Conservation (phyloP, 2,113 vertebrate genomes). For the Chamaea fasciata region DNA sequence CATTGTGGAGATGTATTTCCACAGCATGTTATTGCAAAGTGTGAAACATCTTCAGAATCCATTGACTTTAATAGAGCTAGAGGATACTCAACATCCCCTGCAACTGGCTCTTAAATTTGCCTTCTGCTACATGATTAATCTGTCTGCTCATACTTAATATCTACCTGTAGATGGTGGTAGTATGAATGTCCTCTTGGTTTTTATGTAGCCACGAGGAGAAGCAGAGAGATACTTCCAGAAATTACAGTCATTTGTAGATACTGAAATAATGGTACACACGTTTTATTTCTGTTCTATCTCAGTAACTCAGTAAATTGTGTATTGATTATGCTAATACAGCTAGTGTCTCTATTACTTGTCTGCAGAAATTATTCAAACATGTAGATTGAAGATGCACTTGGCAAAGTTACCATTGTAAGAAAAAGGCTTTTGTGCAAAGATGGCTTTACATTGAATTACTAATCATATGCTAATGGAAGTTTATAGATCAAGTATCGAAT, state of each 20-base stretch:
- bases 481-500: conserved; percentile 52
- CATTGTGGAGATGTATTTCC: background rate
- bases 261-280: conserved; percentile 56
- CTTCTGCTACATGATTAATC: conserved; percentile 26
- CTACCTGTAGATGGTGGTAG: background rate
- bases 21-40: background rate
- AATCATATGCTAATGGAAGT: conserved; percentile 34
- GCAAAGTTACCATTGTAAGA: conserved; percentile 43
- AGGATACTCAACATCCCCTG: background rate
- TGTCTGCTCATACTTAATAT: conserved; percentile 14
- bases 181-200: conserved; percentile 5
- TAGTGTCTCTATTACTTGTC: conserved; percentile 73
- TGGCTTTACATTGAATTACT: conserved; percentile 51
- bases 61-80: background rate
- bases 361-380: conserved; percentile 71
- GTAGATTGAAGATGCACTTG: conserved; percentile 68
- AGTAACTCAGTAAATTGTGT: conserved; percentile 75
- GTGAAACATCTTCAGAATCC: background rate
- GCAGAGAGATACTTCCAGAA: conserved; percentile 49
- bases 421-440: conserved; percentile 34
- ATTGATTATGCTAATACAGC: conserved; percentile 80
- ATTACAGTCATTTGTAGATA: conserved; percentile 66
- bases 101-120: conserved; percentile 32
- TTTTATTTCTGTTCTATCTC: conserved; percentile 72
- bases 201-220: background rate